Evolutionary conservation across 2,113 vertebrate species (phyloP).

Genomic region (Scopus umbretta): DNA sequence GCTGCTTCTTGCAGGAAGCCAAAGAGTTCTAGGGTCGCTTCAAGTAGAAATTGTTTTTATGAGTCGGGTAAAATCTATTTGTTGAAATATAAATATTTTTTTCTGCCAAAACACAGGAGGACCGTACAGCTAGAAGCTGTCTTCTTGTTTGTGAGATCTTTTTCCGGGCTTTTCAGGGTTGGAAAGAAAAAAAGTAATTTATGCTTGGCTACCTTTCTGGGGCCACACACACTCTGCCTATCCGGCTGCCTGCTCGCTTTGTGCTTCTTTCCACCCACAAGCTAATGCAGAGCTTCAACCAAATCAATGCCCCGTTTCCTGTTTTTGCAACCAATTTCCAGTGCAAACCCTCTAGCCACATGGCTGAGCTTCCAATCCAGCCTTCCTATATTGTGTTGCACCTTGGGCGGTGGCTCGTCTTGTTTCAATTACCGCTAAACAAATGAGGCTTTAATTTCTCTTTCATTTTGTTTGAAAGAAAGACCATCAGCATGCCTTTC

Average conservation of each 20-base stretch:
- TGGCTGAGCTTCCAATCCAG: background rate
- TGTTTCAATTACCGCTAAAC: conserved; percentile 22
- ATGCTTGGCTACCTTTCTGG: conserved; percentile 9
- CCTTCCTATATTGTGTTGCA: background rate
- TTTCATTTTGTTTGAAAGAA: background rate
- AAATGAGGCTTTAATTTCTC: conserved; percentile 30
- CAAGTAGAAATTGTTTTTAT: background rate
- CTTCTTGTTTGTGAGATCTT: background rate
- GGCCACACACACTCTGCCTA: background rate
- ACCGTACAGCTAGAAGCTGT: background rate
- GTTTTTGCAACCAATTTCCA: conserved; percentile 4
- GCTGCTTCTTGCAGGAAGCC: background rate
- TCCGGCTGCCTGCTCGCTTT: background rate
- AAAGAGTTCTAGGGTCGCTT: background rate
- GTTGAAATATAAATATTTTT: background rate
- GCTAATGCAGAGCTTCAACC: background rate
- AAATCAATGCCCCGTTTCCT: background rate
- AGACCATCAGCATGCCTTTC: background rate
- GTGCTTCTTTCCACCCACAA: background rate
- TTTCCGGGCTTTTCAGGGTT: background rate
- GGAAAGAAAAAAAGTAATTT: background rate
- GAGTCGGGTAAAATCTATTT: background rate
- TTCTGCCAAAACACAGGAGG: background rate
- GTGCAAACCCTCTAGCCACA: background rate
- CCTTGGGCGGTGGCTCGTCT: background rate